Percentiles rank a stretch among this genome's conserved stretches.
Conservation (phyloP, 2,888 invertebrate species). For the Eledona agricola region DNA sequence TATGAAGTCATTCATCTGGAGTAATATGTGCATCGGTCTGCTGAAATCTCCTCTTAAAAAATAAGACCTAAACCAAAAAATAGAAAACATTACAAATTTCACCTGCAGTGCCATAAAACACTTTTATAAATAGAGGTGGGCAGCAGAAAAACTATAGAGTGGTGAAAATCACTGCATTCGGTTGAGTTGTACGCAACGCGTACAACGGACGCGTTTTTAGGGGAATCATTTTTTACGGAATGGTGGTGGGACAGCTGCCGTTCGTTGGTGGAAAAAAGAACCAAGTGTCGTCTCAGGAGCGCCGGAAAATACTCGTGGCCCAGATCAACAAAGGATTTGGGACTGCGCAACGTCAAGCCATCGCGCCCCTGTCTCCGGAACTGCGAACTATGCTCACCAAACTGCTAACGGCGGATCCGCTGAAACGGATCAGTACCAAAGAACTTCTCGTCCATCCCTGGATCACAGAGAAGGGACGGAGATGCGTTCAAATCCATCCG, state of each 20-base stretch:
- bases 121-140: too few relatives aligned
- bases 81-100: too few relatives aligned
- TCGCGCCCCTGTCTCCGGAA: constrained; percentile 63
- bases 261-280: constrained; percentile 65
- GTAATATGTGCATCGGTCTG: too few relatives aligned
- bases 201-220: too few relatives aligned
- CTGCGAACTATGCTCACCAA: constrained; percentile 65
- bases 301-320: constrained; percentile 70
- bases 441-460: constrained; percentile 70
- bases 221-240: constrained; percentile 79
- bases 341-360: constrained; percentile 66
- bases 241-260: constrained; percentile 77
- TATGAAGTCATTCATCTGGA: too few relatives aligned
- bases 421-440: constrained; percentile 66
- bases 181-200: too few relatives aligned
- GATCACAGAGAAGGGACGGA: constrained; percentile 66
- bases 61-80: too few relatives aligned
- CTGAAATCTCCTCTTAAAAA: too few relatives aligned
- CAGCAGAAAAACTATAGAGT: too few relatives aligned
- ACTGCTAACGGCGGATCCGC: constrained; percentile 66
- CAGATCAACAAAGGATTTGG: constrained; percentile 74
- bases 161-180: too few relatives aligned
- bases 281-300: constrained; percentile 64
- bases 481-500: constrained; percentile 65
- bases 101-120: too few relatives aligned